phyloP scores from a whole-genome alignment of 2,888 invertebrate species.

The Mimumesa dahlbomi region DNA sequence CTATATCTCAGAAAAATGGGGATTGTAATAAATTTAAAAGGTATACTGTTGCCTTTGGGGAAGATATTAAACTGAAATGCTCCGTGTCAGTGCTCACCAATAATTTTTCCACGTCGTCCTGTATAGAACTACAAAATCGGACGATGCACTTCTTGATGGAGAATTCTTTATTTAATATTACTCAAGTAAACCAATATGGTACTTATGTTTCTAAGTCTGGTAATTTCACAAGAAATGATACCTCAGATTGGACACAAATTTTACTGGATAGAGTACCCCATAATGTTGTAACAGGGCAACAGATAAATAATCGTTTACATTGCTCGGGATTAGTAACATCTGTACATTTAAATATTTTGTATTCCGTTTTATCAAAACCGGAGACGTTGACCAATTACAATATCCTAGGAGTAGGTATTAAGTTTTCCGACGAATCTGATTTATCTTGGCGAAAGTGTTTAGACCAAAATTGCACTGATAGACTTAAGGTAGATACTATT shows the following conservation, averaged over 20 bases:
- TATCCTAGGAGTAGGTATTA: conserved; percentile 70
- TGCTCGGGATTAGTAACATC: conserved; percentile 76
- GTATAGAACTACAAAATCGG: conserved; percentile 73
- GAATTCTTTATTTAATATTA: conserved; percentile 69
- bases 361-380: conserved; percentile 70
- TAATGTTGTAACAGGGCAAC: conserved; percentile 64
- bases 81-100: conserved; percentile 60
- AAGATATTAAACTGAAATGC: conserved; percentile 74
- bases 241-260: conserved; percentile 81
- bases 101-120: conserved; percentile 72
- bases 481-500: conserved; percentile 63
- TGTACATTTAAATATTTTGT: conserved; percentile 71
- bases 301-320: conserved; percentile 63
- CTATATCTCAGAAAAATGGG: conserved; percentile 67
- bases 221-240: conserved; percentile 78
- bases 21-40: conserved; percentile 67
- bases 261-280: conserved; percentile 75
- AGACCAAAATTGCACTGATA: conserved; percentile 65
- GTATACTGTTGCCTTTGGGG: conserved; percentile 72
- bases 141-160: conserved; percentile 69
- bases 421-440: conserved; percentile 69
- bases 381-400: conserved; percentile 70
- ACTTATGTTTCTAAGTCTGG: conserved; percentile 81
- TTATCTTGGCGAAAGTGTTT: conserved; percentile 71
- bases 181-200: conserved; percentile 66